Evolutionary conservation across 1,140 invertebrate species (phyloP).

Genomic region (Ericerus pela): DNA sequence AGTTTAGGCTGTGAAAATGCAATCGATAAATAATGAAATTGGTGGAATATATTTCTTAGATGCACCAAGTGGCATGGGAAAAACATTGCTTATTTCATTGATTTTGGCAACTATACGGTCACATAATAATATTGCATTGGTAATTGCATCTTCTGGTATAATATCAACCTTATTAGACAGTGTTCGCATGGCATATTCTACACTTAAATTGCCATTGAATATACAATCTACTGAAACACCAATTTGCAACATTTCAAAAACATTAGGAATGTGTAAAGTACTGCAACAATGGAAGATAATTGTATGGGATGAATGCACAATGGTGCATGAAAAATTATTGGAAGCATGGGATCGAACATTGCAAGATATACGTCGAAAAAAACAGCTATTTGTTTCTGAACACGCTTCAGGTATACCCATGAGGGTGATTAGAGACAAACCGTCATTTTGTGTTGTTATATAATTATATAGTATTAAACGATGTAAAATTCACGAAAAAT

Average conservation of each 20-base stretch:
- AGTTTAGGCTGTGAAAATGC: background rate
- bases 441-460: no score
- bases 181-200: conserved; percentile 36
- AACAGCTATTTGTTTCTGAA: background rate
- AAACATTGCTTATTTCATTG: conserved; percentile 28
- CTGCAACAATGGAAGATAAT: conserved; percentile 26
- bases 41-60: conserved; percentile 25
- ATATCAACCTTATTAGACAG: conserved; percentile 32
- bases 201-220: conserved; percentile 33
- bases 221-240: conserved; percentile 23
- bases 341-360: conserved; percentile 26
- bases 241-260: conserved; percentile 29
- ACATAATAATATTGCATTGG: conserved; percentile 13
- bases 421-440: no score
- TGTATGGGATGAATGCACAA: conserved; percentile 31
- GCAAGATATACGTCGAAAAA: conserved; percentile 21
- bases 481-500: no score
- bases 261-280: conserved; percentile 21
- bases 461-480: no score
- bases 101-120: conserved; percentile 29
- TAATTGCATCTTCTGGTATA: conserved; percentile 28
- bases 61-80: conserved; percentile 26
- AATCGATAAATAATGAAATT: conserved; percentile 16
- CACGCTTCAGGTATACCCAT: no score
- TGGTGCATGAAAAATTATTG: conserved; percentile 26